phyloP scores from a whole-genome alignment of 2,113 vertebrate species.

The Heptranchias perlo region DNA sequence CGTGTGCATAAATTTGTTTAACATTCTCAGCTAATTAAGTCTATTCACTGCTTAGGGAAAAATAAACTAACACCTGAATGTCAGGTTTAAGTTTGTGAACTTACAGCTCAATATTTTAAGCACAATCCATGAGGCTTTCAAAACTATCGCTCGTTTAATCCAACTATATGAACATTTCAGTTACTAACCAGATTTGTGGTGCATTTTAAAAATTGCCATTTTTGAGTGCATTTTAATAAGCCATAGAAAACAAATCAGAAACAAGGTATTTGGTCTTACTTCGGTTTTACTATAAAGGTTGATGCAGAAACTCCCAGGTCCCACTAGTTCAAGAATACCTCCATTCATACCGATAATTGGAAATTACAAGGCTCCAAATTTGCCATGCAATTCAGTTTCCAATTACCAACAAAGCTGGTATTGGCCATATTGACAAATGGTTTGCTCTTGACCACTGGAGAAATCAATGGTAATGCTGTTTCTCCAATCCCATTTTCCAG shows the following conservation, averaged over 20 bases:
- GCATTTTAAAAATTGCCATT: not conserved
- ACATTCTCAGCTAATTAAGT: not conserved
- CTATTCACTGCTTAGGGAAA: not conserved
- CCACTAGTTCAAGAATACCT: not conserved
- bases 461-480: not conserved
- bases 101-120: not conserved
- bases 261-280: not conserved
- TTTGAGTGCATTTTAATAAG: not conserved
- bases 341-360: not conserved
- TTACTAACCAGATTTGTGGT: not conserved
- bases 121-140: not conserved
- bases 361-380: not conserved
- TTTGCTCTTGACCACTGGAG: not conserved
- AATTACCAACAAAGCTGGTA: not conserved
- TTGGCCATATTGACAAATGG: not conserved
- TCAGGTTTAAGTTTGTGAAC: not conserved
- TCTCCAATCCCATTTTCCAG: not conserved
- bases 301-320: not conserved
- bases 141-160: not conserved
- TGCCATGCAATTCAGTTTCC: not conserved
- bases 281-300: not conserved
- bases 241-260: not conserved
- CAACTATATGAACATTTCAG: not conserved
- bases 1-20: not conserved
- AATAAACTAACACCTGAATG: not conserved